These are phyloP conservation scores for Nudaria mundana DNA, from an alignment of 2,888 invertebrate species.

Conservation along the genomic window DNA sequence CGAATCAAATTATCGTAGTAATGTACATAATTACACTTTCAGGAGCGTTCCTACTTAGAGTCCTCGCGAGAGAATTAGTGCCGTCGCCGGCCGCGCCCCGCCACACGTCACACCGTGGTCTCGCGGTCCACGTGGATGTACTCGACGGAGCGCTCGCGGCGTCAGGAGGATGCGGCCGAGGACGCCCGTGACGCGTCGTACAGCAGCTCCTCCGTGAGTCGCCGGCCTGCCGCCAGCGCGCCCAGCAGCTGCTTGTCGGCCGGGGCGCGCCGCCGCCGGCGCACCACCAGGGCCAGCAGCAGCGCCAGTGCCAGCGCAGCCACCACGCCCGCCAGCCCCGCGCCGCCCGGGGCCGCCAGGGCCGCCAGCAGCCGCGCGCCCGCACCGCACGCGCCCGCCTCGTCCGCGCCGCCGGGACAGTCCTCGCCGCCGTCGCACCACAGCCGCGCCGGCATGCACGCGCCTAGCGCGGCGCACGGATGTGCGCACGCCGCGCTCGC, in stretches of 20 bases:
- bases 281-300: slow-evolving; percentile 76
- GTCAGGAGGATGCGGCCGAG: slow-evolving; percentile 88
- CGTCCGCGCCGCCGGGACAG: slow-evolving; percentile 68
- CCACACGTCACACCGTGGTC: slow-evolving; percentile 90
- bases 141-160: slow-evolving; percentile 93
- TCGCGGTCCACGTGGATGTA: slow-evolving; percentile 96
- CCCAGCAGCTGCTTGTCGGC: slow-evolving; percentile 82
- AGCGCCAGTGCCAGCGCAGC: slow-evolving; percentile 74
- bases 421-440: slow-evolving; percentile 86
- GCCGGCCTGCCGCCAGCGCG: slow-evolving; percentile 81
- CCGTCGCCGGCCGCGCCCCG: slow-evolving; percentile 6
- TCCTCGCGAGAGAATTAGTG: neutral
- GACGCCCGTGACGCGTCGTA: slow-evolving; percentile 82
- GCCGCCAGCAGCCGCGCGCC: slow-evolving; percentile 68
- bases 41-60: slow-evolving; percentile 6
- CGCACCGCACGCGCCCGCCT: slow-evolving; percentile 83
- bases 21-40: slow-evolving; percentile 2
- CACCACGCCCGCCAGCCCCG: slow-evolving; percentile 74
- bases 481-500: slow-evolving; percentile 52
- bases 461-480: slow-evolving; percentile 86
- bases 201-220: slow-evolving; percentile 86
- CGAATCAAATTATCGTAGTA: too few species aligned
- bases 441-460: slow-evolving; percentile 87
- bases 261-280: slow-evolving; percentile 74
- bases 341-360: slow-evolving; percentile 84